phyloP scores from a whole-genome alignment of 2,113 vertebrate species.

The Rhagologus leucostigma region DNA sequence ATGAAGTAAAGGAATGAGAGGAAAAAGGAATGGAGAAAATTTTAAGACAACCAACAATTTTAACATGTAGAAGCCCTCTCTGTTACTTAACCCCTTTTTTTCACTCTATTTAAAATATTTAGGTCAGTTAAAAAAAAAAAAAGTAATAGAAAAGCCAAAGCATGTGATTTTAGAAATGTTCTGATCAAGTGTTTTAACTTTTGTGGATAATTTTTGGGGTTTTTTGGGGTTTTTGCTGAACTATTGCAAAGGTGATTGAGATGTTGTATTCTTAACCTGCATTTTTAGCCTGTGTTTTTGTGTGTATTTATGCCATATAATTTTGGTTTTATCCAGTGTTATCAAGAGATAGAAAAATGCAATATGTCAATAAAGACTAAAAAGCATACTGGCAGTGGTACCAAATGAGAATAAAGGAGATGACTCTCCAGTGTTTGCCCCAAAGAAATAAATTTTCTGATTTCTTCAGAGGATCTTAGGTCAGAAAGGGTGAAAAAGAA shows the following conservation, averaged over 20 bases:
- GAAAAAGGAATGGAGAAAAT: background rate
- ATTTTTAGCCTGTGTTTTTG: background rate
- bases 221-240: background rate
- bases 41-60: background rate
- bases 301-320: background rate
- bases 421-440: background rate
- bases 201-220: background rate
- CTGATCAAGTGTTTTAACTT: background rate
- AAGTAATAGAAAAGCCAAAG: background rate
- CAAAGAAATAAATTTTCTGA: background rate
- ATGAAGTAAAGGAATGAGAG: background rate
- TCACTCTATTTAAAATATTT: background rate
- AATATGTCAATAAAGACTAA: background rate
- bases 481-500: background rate
- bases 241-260: background rate
- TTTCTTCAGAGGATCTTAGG: background rate
- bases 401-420: background rate
- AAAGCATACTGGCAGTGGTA: background rate
- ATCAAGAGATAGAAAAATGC: background rate
- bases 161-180: background rate
- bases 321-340: background rate
- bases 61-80: background rate
- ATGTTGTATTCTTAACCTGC: background rate
- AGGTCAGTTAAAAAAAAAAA: background rate
- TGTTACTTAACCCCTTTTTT: background rate